Evolutionary conservation across 2,797 vertebrate species (phyloP).

Genomic region (Heliangelus exortis): DNA sequence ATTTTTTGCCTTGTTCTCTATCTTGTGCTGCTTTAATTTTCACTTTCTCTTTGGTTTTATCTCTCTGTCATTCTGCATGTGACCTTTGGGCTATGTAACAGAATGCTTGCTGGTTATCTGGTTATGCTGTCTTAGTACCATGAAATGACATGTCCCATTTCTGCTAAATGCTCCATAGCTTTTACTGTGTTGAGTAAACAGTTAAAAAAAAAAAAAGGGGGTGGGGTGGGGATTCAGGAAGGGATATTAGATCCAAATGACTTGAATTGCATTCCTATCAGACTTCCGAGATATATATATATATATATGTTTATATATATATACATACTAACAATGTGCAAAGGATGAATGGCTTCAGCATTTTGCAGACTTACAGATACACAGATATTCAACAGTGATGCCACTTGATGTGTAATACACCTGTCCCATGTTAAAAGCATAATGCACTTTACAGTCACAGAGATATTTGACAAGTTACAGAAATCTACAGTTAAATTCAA

Average conservation of each 20-base stretch:
- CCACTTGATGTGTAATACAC: not conserved
- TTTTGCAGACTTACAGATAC: not conserved
- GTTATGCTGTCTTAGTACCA: not conserved
- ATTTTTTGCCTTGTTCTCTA: not conserved
- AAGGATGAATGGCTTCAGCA: not conserved
- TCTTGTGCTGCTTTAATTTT: slow-evolving; percentile 31
- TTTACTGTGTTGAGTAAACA: not conserved
- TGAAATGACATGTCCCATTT: not conserved
- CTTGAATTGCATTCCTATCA: not conserved
- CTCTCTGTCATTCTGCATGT: not conserved
- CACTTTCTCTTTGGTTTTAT: slow-evolving; percentile 36
- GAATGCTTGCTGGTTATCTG: slow-evolving; percentile 15
- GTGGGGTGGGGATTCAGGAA: not conserved
- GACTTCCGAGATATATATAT: not conserved
- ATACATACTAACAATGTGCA: not conserved
- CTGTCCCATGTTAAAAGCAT: not conserved
- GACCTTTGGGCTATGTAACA: not conserved
- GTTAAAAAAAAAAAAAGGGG: not conserved
- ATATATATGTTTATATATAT: no score
- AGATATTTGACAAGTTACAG: not conserved
- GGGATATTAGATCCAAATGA: not conserved
- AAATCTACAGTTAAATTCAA: not conserved
- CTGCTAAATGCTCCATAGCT: not conserved
- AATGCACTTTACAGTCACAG: not conserved
- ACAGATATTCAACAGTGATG: not conserved